Evolutionary conservation across 2,113 vertebrate species (phyloP).

Genomic region (Telmatochromis sp.): DNA sequence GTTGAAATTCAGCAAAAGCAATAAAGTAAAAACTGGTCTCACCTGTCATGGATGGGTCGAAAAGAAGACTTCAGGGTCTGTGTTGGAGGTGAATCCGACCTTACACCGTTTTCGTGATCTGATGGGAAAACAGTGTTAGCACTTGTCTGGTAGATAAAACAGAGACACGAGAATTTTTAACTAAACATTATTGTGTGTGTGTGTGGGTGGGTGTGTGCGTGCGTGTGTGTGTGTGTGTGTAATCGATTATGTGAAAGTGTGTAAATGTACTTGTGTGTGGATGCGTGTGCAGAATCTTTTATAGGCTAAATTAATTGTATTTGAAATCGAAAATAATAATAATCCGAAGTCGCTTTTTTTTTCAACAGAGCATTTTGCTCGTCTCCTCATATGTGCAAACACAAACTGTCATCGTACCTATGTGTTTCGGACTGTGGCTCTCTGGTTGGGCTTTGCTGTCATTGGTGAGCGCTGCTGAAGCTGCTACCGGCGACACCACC

Average conservation of each 20-base stretch:
- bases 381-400: not conserved
- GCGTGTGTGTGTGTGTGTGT: not conserved
- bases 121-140: not conserved
- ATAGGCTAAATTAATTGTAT: not conserved
- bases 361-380: not conserved
- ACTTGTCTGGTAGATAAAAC: not conserved
- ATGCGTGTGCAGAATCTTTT: not conserved
- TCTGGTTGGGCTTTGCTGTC: conserved; percentile 80
- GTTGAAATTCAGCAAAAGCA: not conserved
- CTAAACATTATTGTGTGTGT: not conserved
- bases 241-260: not conserved
- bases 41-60: conserved; percentile 94
- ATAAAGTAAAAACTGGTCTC: conserved; percentile 15
- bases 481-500: conserved; percentile 73
- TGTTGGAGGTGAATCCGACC: conserved; percentile 83
- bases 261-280: not conserved
- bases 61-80: conserved; percentile 88
- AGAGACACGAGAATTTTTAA: not conserved
- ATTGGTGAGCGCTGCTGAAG: conserved; percentile 72
- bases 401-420: conserved; percentile 74
- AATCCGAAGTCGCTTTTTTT: not conserved
- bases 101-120: conserved; percentile 86
- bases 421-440: conserved; percentile 87
- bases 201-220: accelerated
- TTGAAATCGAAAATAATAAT: not conserved